A percentile compares a stretch with the other conserved stretches of the same genome.
Evolutionary conservation across 37 sponge, comb jelly and placozoan species (phyloP).

Genomic region (Ianthella basta): DNA sequence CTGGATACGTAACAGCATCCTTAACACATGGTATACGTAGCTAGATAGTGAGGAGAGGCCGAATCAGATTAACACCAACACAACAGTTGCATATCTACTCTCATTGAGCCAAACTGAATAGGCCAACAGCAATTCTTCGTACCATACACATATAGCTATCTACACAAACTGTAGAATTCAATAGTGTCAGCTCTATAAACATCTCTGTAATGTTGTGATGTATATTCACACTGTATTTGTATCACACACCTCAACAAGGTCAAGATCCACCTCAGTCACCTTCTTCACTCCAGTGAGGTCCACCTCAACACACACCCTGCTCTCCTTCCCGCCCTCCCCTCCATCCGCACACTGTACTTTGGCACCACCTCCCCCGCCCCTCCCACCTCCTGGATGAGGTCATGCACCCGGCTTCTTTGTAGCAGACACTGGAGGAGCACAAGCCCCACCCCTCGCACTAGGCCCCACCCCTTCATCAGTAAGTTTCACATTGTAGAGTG

Average conservation of each 20-base stretch:
- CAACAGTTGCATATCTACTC: not conserved
- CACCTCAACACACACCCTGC: slow-evolving; percentile 18
- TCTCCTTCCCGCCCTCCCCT: slow-evolving; percentile 9
- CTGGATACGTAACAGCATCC: too few relatives aligned
- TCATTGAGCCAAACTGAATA: too few relatives aligned
- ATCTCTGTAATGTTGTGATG: too few relatives aligned
- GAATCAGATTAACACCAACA: not conserved
- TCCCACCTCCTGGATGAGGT: slow-evolving; percentile 18
- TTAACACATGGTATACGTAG: too few relatives aligned
- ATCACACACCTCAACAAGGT: slow-evolving; percentile 9
- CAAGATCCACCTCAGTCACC: slow-evolving; percentile 58
- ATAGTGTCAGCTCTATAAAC: not conserved
- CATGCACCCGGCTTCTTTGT: not conserved
- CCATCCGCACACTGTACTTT: not conserved
- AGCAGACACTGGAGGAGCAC: not conserved
- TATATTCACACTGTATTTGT: not conserved
- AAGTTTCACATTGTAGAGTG: not conserved
- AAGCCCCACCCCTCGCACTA: not conserved
- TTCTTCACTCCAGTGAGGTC: slow-evolving; percentile 38
- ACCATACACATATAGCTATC: not conserved
- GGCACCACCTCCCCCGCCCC: slow-evolving; percentile 19
- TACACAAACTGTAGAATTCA: slow-evolving; percentile 5
- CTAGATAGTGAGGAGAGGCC: not conserved
- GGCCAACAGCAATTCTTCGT: not conserved
- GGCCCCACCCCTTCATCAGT: not conserved